Evolutionary conservation across 2,888 invertebrate species (phyloP).

Genomic region (Asteroscopus sphinx): DNA sequence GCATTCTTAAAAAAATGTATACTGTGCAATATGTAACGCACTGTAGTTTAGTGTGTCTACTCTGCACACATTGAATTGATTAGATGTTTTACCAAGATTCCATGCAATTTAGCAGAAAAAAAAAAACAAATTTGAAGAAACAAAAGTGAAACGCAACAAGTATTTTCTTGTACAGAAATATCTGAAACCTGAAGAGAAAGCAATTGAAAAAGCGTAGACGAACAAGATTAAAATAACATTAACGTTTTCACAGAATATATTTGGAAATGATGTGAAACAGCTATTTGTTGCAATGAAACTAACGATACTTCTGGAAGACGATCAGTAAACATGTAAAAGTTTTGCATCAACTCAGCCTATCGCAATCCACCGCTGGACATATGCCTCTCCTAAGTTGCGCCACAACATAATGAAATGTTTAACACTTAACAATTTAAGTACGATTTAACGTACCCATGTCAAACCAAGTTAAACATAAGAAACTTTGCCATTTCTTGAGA

Average conservation of each 20-base stretch:
- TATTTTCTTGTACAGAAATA: slow-evolving; percentile 5
- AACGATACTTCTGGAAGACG: not conserved
- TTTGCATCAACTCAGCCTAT: too few relatives aligned
- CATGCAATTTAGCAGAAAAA: not conserved
- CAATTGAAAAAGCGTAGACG: slow-evolving; percentile 20
- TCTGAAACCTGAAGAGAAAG: slow-evolving; percentile 37
- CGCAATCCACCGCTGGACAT: too few relatives aligned
- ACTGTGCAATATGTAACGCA: slow-evolving; percentile 5
- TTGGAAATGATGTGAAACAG: slow-evolving; percentile 25
- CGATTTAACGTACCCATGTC: slow-evolving; percentile 12
- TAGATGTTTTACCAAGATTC: not conserved
- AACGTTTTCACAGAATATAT: slow-evolving; percentile 38
- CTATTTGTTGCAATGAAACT: slow-evolving; percentile 9
- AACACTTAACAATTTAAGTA: slow-evolving; percentile 8
- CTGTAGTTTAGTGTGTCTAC: not conserved
- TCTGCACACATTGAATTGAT: slow-evolving; percentile 1
- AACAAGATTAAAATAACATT: slow-evolving; percentile 44
- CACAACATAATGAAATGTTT: slow-evolving; percentile 10
- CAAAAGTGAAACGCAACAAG: slow-evolving; percentile 6
- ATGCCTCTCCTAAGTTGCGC: too few relatives aligned
- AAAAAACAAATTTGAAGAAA: slow-evolving; percentile 2
- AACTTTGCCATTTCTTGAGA: not conserved
- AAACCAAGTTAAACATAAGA: not conserved
- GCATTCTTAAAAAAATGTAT: slow-evolving; percentile 2
- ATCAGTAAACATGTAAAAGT: slow-evolving; percentile 5